Conservation (phyloP, 2,113 vertebrate genomes). For the Tupaia chinensis region DNA sequence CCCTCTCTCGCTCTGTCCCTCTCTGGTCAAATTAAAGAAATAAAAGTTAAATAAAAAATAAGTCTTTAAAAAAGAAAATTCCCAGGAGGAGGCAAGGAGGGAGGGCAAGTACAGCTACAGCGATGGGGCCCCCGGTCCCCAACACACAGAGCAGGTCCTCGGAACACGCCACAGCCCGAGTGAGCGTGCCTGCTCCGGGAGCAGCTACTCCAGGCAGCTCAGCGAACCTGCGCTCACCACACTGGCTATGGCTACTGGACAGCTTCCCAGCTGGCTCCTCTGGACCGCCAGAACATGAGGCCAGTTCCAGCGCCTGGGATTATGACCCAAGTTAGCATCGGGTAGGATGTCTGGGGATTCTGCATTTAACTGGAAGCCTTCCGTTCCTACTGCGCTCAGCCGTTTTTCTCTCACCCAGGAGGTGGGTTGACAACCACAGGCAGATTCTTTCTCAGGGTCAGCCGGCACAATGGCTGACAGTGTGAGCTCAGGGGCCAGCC, state of each 20-base stretch:
- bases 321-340: not conserved
- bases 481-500: not conserved
- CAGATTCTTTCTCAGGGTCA: not conserved
- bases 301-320: not conserved
- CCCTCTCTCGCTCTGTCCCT: too few relatives aligned
- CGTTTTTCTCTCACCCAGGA: not conserved
- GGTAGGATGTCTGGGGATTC: too few relatives aligned
- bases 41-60: too few relatives aligned
- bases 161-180: not conserved
- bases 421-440: not conserved
- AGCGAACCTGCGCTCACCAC: not conserved
- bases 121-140: not conserved
- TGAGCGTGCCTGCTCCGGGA: not conserved
- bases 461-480: not conserved
- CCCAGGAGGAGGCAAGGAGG: not conserved
- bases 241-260: not conserved
- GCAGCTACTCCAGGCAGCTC: not conserved
- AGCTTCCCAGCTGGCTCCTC: not conserved
- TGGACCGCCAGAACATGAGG: not conserved
- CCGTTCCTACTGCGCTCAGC: not conserved
- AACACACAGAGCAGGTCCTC: not conserved
- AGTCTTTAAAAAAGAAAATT: not conserved
- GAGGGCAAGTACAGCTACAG: not conserved
- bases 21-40: too few relatives aligned
- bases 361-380: not conserved